These are phyloP conservation scores for Dascyllus trimaculatus DNA, from an alignment of 2,113 vertebrate species.

Conservation along the genomic window DNA sequence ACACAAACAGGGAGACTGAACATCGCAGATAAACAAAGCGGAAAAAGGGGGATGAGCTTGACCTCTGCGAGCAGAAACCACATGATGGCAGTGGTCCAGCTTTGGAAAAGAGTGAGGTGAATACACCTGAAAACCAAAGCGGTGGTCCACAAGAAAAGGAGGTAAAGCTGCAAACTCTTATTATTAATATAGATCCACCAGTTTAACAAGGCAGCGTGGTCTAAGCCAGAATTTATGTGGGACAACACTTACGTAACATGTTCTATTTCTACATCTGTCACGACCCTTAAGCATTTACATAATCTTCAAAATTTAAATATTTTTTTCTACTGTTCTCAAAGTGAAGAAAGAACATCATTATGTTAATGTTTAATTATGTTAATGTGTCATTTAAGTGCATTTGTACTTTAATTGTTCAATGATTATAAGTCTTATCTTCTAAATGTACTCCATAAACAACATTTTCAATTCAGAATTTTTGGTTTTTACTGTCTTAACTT, in stretches of 20 bases:
- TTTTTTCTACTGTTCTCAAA: slow-evolving; percentile 14
- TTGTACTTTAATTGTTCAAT: background rate
- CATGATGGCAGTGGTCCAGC: slow-evolving; percentile 41
- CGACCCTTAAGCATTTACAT: slow-evolving; percentile 15
- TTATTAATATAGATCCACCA: slow-evolving; percentile 41
- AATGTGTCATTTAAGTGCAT: background rate
- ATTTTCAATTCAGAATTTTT: no score
- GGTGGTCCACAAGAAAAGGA: background rate
- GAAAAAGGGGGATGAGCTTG: background rate
- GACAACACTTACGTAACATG: slow-evolving; percentile 9
- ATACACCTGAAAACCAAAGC: background rate
- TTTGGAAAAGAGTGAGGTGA: background rate
- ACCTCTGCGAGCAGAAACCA: slow-evolving; percentile 13
- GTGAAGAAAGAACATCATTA: background rate
- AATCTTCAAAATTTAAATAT: background rate
- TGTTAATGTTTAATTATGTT: background rate
- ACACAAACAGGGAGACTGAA: slow-evolving; percentile 9
- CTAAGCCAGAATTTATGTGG: slow-evolving; percentile 5
- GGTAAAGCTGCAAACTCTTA: background rate
- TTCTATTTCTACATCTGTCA: slow-evolving; percentile 15
- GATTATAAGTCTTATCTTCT: no score
- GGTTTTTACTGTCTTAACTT: no score
- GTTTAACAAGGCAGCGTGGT: slow-evolving; percentile 31
- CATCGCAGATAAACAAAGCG: slow-evolving; percentile 21
- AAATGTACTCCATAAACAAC: background rate